Conservation (phyloP, 2,888 invertebrate species). For the Noctua pronuba region DNA sequence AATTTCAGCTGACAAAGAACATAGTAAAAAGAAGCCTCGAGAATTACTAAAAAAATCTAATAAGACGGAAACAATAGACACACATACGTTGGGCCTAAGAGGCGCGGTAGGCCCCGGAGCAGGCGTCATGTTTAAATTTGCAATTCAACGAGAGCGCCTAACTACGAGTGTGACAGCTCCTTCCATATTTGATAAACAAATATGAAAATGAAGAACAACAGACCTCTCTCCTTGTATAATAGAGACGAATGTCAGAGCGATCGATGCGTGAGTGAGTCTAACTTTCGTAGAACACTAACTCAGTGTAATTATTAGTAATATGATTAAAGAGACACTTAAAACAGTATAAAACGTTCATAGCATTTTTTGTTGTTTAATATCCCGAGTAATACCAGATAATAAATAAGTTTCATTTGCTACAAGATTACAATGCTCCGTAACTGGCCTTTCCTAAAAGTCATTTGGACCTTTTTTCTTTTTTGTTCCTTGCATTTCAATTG, state of each 20-base stretch:
- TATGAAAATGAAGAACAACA: conserved; percentile 68
- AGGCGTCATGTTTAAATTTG: conserved; percentile 82
- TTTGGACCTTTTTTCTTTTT: no score
- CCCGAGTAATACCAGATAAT: neutral
- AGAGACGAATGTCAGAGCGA: neutral
- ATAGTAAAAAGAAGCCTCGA: conserved; percentile 28
- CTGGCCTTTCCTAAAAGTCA: neutral
- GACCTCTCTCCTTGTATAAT: conserved; percentile 18
- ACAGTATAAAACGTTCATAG: neutral
- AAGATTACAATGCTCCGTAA: neutral
- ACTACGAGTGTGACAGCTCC: conserved; percentile 70
- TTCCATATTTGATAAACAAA: conserved; percentile 75
- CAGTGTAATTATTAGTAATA: neutral
- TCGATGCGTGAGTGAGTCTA: neutral
- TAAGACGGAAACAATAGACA: conserved; percentile 47
- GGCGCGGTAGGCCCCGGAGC: conserved; percentile 28
- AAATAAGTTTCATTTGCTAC: neutral
- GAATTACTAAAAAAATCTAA: conserved; percentile 53
- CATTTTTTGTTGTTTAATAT: neutral
- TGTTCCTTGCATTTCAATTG: neutral
- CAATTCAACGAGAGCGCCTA: conserved; percentile 77
- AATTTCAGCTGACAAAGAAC: conserved; percentile 46
- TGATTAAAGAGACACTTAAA: neutral
- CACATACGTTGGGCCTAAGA: conserved; percentile 33
- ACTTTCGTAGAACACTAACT: neutral